A percentile compares a stretch with the other conserved stretches of the same genome.
Conservation (phyloP, 2,888 invertebrate genomes). For the Apamea sordens region DNA sequence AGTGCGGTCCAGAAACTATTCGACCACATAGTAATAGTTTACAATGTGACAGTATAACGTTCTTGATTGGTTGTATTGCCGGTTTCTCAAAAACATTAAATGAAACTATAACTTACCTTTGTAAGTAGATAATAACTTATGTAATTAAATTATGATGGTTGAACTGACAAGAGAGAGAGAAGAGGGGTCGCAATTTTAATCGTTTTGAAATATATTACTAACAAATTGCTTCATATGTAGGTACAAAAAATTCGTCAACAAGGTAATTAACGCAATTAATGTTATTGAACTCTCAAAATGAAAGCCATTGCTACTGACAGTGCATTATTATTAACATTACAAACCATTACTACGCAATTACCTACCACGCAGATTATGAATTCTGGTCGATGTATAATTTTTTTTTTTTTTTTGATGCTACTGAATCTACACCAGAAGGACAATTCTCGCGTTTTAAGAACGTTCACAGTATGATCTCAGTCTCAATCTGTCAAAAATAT, state of each 20-base stretch:
- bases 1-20: slow-evolving; percentile 35
- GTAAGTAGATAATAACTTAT: neutral
- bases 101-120: neutral
- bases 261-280: too few relatives aligned
- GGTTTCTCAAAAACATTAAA: neutral
- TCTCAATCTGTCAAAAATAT: neutral
- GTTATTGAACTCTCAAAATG: neutral
- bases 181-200: neutral
- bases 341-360: neutral
- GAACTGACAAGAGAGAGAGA: neutral
- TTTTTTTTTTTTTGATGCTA: too few relatives aligned
- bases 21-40: slow-evolving; percentile 43
- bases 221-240: too few relatives aligned
- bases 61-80: slow-evolving; percentile 2
- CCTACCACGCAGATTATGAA: neutral
- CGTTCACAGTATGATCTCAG: neutral
- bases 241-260: too few relatives aligned
- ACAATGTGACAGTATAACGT: slow-evolving; percentile 13
- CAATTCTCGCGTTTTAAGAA: neutral
- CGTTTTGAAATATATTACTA: too few relatives aligned
- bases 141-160: neutral
- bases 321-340: neutral
- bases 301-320: neutral
- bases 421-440: neutral
- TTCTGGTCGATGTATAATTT: too few relatives aligned